phyloP scores from a whole-genome alignment of 1,140 invertebrate species.

The Zaprionus kolodkinae region DNA sequence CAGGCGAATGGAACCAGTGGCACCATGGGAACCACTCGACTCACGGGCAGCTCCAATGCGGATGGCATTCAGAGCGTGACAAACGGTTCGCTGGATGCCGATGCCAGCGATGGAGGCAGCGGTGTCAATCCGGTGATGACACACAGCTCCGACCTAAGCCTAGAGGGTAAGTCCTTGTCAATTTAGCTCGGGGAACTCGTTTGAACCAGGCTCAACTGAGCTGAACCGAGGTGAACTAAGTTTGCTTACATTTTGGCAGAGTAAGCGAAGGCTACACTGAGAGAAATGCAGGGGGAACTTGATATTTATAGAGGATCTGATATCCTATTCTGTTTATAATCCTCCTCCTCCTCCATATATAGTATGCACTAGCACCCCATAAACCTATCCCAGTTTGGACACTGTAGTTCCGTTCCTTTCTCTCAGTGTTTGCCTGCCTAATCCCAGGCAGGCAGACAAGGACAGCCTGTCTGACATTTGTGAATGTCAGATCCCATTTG shows the following conservation, averaged over 20 bases:
- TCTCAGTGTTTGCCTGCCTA: slow-evolving; percentile 4
- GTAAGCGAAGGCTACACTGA: background rate
- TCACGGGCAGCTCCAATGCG: slow-evolving; percentile 21
- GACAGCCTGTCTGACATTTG: slow-evolving; percentile 39
- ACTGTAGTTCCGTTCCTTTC: background rate
- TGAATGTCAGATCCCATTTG: slow-evolving; percentile 44
- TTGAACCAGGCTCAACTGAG: background rate
- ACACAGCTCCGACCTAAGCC: slow-evolving; percentile 72
- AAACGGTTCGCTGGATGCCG: slow-evolving; percentile 61
- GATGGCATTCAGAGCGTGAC: slow-evolving; percentile 48
- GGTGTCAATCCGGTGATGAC: slow-evolving; percentile 79
- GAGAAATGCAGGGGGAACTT: background rate
- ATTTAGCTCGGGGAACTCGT: background rate
- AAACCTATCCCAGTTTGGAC: background rate
- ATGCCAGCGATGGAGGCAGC: slow-evolving; percentile 19
- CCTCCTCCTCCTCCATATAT: no score
- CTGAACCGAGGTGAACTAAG: background rate
- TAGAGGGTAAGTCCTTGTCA: slow-evolving; percentile 67
- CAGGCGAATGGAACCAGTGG: slow-evolving; percentile 44
- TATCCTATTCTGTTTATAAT: no score
- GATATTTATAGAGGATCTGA: no score
- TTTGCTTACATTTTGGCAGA: background rate
- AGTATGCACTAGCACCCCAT: no score
- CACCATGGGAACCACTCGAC: background rate
- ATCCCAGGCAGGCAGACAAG: slow-evolving; percentile 29